These are phyloP conservation scores for Archips xylosteana DNA, from an alignment of 2,888 invertebrate genomes.

Conservation along the genomic window DNA sequence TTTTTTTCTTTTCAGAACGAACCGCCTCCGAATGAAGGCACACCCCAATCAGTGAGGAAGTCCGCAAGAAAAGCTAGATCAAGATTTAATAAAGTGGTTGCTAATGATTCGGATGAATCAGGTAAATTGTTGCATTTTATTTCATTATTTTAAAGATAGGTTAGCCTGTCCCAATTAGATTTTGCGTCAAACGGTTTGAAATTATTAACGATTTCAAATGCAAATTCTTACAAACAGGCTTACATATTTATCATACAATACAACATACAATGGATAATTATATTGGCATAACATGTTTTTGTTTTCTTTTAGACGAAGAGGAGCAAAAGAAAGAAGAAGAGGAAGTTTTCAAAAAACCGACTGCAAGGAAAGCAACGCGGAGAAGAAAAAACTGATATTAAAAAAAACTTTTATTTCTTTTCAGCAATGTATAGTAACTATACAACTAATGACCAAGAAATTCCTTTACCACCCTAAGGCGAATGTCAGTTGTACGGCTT, in stretches of 20 bases:
- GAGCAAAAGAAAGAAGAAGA: slow-evolving; percentile 69
- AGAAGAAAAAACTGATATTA: slow-evolving; percentile 58
- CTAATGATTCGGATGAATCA: slow-evolving; percentile 72
- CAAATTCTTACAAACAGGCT: neutral
- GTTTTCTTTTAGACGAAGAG: slow-evolving; percentile 68
- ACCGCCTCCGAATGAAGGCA: slow-evolving; percentile 61
- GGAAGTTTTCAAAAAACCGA: slow-evolving; percentile 79
- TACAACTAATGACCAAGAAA: too few relatives aligned
- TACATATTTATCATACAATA: slow-evolving; percentile 38
- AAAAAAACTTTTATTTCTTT: slow-evolving; percentile 17
- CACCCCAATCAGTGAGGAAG: slow-evolving; percentile 70
- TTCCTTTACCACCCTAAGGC: too few relatives aligned
- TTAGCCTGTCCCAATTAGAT: too few relatives aligned
- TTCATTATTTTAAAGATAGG: neutral
- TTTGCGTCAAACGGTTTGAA: too few relatives aligned
- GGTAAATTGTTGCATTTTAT: slow-evolving; percentile 54
- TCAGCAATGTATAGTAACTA: slow-evolving; percentile 15
- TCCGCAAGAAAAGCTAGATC: slow-evolving; percentile 66
- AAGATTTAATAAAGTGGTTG: slow-evolving; percentile 56
- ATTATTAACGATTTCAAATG: too few relatives aligned
- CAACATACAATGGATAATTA: neutral
- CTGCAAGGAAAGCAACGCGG: slow-evolving; percentile 68
- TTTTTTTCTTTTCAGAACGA: slow-evolving; percentile 65
- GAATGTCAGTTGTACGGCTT: too few relatives aligned
- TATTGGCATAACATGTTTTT: neutral